phyloP scores from a whole-genome alignment of 1,140 invertebrate genomes.

The Dreissena rostriformis region DNA sequence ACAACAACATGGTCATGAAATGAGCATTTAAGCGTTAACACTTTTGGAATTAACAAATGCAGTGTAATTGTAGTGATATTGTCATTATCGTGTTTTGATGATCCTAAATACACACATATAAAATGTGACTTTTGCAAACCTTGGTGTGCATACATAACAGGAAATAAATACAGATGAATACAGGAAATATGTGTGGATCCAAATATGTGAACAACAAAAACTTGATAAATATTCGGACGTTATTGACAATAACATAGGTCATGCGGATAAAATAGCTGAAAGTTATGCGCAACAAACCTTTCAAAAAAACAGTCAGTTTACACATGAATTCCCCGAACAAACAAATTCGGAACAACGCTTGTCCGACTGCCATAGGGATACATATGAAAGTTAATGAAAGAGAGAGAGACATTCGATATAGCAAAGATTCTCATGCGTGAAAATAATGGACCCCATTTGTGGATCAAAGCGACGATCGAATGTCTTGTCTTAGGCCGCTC shows the following conservation, averaged over 20 bases:
- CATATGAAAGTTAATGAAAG: slow-evolving; percentile 71
- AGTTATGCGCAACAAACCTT: slow-evolving; percentile 84
- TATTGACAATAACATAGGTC: background rate
- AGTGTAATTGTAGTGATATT: too few relatives aligned
- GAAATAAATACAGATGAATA: background rate
- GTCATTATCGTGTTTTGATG: too few relatives aligned
- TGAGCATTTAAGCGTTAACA: too few relatives aligned
- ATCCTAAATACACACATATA: too few relatives aligned
- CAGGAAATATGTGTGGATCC: background rate
- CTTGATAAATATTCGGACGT: background rate
- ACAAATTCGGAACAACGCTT: slow-evolving; percentile 87
- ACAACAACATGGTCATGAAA: too few relatives aligned
- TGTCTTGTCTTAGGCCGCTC: background rate
- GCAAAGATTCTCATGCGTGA: background rate
- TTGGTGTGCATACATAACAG: background rate
- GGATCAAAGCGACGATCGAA: background rate
- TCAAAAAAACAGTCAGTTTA: slow-evolving; percentile 88
- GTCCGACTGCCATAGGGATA: slow-evolving; percentile 85
- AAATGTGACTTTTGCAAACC: too few relatives aligned
- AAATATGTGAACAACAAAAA: background rate
- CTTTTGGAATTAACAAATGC: too few relatives aligned
- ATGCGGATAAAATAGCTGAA: background rate
- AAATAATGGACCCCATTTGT: slow-evolving; percentile 3
- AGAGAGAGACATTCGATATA: background rate
- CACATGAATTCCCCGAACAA: slow-evolving; percentile 88